These are phyloP conservation scores for Potorous gilbertii DNA, from an alignment of 2,797 vertebrate genomes.

Conservation along the genomic window DNA sequence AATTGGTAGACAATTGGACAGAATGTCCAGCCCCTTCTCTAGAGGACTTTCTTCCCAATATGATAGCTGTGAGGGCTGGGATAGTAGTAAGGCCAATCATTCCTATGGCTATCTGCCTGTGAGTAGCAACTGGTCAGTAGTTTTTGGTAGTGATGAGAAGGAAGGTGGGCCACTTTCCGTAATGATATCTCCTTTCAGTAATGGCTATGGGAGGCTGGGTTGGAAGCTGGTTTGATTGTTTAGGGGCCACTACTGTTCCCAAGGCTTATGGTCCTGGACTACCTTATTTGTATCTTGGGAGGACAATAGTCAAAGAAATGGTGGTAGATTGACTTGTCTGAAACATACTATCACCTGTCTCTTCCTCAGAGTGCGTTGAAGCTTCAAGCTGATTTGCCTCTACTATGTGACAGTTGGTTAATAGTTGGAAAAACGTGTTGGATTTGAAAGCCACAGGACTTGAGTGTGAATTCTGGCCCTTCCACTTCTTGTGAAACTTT, in stretches of 20 bases:
- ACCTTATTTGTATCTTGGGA: neutral
- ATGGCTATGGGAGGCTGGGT: neutral
- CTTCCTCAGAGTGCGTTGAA: neutral
- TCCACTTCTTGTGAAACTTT: neutral
- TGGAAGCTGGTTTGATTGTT: neutral
- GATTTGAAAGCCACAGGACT: neutral
- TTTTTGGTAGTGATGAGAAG: neutral
- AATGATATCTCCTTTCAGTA: neutral
- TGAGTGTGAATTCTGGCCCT: neutral
- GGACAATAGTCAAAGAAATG: neutral
- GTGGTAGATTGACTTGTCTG: neutral
- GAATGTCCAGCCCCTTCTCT: neutral
- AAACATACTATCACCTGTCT: neutral
- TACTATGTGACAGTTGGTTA: neutral
- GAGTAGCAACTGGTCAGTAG: neutral
- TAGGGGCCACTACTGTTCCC: neutral
- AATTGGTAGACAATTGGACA: neutral
- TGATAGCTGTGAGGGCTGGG: neutral
- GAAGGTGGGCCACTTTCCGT: neutral
- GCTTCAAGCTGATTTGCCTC: neutral
- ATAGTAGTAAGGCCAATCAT: neutral
- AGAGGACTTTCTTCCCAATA: neutral
- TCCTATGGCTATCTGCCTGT: neutral
- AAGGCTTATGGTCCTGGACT: neutral
- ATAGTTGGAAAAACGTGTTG: neutral